A percentile compares a stretch with the other conserved stretches of the same genome.
These are phyloP conservation scores for Ceratina australensis DNA, from an alignment of 1,140 invertebrate genomes.

Conservation along the genomic window DNA sequence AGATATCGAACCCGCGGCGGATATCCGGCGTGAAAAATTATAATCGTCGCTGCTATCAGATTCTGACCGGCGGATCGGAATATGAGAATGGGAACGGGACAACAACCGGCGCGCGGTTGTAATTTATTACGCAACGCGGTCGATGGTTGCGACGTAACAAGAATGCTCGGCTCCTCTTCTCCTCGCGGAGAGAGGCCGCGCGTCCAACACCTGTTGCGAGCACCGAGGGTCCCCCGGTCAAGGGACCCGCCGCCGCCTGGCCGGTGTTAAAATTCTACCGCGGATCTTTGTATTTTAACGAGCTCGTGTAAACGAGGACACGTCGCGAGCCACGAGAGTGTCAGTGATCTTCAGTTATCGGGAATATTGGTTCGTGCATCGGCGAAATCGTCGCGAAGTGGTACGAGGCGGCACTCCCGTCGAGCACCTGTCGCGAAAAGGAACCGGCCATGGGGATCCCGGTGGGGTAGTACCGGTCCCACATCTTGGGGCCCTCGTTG, in stretches of 20 bases:
- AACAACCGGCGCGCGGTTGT: neutral
- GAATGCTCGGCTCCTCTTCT: slow-evolving; percentile 18
- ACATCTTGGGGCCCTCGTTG: slow-evolving; percentile 7
- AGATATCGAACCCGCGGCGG: no score
- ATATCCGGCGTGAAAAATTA: no score
- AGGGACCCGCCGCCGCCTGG: no score
- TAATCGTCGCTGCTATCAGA: no score
- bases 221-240: slow-evolving; percentile 35
- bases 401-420: slow-evolving; percentile 26
- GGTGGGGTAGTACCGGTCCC: slow-evolving; percentile 26
- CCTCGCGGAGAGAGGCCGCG: slow-evolving; percentile 37
- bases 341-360: neutral
- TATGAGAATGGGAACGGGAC: no score
- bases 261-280: slow-evolving; percentile 13
- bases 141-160: slow-evolving; percentile 5
- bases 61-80: no score
- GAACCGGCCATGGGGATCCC: slow-evolving; percentile 26
- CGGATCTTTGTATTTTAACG: neutral
- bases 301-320: neutral
- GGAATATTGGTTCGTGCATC: neutral
- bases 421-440: slow-evolving; percentile 61
- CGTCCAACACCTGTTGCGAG: slow-evolving; percentile 63
- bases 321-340: neutral
- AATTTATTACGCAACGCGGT: neutral
- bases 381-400: neutral